Conservation (phyloP, 2,113 vertebrate genomes). For the Epinephelus lanceolatus region DNA sequence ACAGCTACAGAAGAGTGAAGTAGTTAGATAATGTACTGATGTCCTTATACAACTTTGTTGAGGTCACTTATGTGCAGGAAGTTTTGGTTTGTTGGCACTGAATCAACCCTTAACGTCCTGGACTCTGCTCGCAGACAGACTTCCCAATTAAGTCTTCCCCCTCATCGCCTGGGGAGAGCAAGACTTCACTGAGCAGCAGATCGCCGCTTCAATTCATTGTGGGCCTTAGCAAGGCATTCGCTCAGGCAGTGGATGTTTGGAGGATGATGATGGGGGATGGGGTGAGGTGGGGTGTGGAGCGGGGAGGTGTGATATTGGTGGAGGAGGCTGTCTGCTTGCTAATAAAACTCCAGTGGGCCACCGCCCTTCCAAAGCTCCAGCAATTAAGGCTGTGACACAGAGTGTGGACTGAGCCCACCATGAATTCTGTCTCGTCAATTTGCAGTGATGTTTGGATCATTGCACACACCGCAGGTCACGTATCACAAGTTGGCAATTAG, state of each 20-base stretch:
- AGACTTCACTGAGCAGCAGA: conserved; percentile 20
- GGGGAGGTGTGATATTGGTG: background rate
- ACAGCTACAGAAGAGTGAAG: conserved; percentile 14
- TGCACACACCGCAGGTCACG: conserved; percentile 43
- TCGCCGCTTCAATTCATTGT: conserved; percentile 49
- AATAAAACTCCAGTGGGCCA: conserved; percentile 13
- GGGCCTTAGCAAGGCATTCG: conserved; percentile 12
- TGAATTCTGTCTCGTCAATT: conserved; percentile 64
- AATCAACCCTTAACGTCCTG: conserved; percentile 5
- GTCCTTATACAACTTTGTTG: conserved; percentile 14
- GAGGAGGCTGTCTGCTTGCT: background rate
- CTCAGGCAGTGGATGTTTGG: background rate
- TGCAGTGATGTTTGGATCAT: conserved; percentile 59
- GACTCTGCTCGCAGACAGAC: conserved; percentile 13
- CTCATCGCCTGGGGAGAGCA: conserved; percentile 27
- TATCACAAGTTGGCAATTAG: conserved; percentile 56
- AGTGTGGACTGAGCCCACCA: conserved; percentile 9
- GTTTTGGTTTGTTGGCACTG: conserved; percentile 12
- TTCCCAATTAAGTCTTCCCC: conserved; percentile 55
- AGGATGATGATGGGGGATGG: background rate
- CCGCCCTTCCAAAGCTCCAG: conserved; percentile 9
- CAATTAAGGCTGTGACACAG: conserved; percentile 57
- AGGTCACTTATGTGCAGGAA: conserved; percentile 26
- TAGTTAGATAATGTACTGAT: background rate
- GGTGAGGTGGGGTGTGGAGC: background rate